Percentiles rank a stretch among this genome's conserved stretches.
Conservation (phyloP, 92 coral and sea anemone species). For the Anthopleura xanthogrammica region DNA sequence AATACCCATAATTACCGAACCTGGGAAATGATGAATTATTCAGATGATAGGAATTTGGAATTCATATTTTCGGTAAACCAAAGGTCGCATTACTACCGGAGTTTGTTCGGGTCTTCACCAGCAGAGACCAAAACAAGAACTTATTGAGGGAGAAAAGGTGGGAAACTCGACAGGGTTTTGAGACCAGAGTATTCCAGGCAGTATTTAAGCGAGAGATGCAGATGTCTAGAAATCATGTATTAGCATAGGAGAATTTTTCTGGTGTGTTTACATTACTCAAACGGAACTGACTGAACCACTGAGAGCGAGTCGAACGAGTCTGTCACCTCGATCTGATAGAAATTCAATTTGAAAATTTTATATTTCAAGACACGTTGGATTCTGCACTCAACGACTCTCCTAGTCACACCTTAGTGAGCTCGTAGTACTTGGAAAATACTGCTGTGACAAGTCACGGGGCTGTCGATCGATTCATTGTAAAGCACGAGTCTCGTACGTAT, state of each 20-base stretch:
- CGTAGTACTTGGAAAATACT: background rate
- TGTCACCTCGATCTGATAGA: slow-evolving; percentile 31
- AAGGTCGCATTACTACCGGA: slow-evolving; percentile 29
- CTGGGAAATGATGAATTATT: slow-evolving; percentile 43
- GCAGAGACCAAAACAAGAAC: slow-evolving; percentile 12
- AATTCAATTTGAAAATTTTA: slow-evolving; percentile 8
- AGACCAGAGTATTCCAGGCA: background rate
- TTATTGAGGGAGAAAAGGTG: background rate
- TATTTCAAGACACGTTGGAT: slow-evolving; percentile 4
- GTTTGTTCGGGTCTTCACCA: background rate
- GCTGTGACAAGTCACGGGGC: slow-evolving; percentile 7
- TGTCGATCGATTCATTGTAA: background rate
- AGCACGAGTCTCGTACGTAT: background rate
- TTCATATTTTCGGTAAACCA: slow-evolving; percentile 27
- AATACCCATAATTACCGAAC: slow-evolving; percentile 27
- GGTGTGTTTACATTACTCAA: slow-evolving; percentile 25
- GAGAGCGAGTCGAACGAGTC: slow-evolving; percentile 6
- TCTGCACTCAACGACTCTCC: background rate
- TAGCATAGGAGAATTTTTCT: slow-evolving; percentile 3
- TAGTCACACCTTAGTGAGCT: slow-evolving; percentile 18
- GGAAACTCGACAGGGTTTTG: background rate
- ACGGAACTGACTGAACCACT: slow-evolving; percentile 28
- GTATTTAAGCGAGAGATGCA: background rate
- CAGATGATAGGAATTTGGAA: slow-evolving; percentile 22
- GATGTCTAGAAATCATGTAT: background rate